phyloP scores from a whole-genome alignment of 2,113 vertebrate species.

The Hippocampus comes region DNA sequence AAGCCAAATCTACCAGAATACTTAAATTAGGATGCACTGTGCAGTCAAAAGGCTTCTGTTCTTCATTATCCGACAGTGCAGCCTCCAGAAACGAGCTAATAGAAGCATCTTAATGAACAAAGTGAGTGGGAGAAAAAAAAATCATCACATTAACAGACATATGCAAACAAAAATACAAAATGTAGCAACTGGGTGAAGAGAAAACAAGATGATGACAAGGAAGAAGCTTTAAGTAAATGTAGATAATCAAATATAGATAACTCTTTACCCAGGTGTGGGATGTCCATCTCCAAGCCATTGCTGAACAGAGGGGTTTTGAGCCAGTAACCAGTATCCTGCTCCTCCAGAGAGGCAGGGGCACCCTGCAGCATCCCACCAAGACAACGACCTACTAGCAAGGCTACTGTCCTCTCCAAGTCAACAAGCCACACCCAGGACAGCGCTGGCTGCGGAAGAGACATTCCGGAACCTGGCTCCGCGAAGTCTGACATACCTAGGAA shows the following conservation, averaged over 20 bases:
- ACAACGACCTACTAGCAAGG: constrained; percentile 89
- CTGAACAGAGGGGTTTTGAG: constrained; percentile 92
- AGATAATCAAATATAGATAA: too few relatives aligned
- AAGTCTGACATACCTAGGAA: constrained; percentile 80
- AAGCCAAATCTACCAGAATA: constrained; percentile 84
- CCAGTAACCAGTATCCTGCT: constrained; percentile 92
- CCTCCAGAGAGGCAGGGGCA: constrained; percentile 82
- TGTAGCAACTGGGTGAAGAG: neutral
- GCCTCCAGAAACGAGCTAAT: constrained; percentile 92
- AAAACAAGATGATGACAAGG: neutral
- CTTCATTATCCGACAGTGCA: constrained; percentile 92
- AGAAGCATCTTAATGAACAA: constrained; percentile 77
- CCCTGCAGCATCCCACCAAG: constrained; percentile 97
- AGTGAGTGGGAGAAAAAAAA: neutral
- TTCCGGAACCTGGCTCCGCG: constrained; percentile 78
- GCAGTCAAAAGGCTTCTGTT: constrained; percentile 94
- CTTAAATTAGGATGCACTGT: constrained; percentile 82
- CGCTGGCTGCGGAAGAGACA: constrained; percentile 78
- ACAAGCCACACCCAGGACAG: constrained; percentile 96
- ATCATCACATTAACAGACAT: neutral
- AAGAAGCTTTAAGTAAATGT: neutral
- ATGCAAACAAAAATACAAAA: neutral
- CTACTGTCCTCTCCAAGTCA: constrained; percentile 90
- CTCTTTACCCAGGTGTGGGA: constrained; percentile 83
- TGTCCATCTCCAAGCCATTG: constrained; percentile 90